Base-by-base conservation (phyloP, 1,140 invertebrate species). In the Euwallacea fornicatus region DNA sequence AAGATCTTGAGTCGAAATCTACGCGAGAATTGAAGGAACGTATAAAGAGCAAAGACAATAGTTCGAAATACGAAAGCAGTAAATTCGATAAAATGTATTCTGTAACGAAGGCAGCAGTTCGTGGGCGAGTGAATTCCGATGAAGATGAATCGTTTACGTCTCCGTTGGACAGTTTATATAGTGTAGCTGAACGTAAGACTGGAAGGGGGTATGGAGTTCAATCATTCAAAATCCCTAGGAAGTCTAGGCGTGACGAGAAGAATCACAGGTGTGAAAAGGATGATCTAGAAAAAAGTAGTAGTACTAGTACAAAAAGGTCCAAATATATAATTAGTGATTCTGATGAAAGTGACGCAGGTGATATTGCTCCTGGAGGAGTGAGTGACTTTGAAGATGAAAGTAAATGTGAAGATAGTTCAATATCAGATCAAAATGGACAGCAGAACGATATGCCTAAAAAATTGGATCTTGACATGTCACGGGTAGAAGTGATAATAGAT, bases 181-280 rank as follows among this genome's bases (percentile, higher is more conserved):
- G 81, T 72, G 74, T 77, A 56, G 78, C 83, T 7, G 81, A 81
- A 72, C 53, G 70, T 16, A 82, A 80, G 66, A 82, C 81, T 7
- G 81, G 81, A 7, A 81, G 83, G 65, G 85, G 84, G 4, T 86
- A 85, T 78, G 85, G 85, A 7, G 80, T 88, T 0, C 88, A 88
- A 75, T 86, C 86, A 61, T 89, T 88, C 68, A 87, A 85, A 79
- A 89, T 89, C 71, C 88, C 88, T 0, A 89, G 89, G 80, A 85
- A 87, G 44, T 86, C 85, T n/a, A 72, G 71, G 50, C 69, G 72
- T 41, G 46, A 50, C 46, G 46, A 6, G 3, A 13, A 50, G 9
- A 6, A 6, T 11, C 9, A 11, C 13, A 50, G 13, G 13, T 10
- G 2, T 6, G 13, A 50, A 13, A 50, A 11, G 9, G 46, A 50